Evolutionary conservation across 1,140 invertebrate genomes (phyloP).

Genomic region (Drosophila kanapiae): DNA sequence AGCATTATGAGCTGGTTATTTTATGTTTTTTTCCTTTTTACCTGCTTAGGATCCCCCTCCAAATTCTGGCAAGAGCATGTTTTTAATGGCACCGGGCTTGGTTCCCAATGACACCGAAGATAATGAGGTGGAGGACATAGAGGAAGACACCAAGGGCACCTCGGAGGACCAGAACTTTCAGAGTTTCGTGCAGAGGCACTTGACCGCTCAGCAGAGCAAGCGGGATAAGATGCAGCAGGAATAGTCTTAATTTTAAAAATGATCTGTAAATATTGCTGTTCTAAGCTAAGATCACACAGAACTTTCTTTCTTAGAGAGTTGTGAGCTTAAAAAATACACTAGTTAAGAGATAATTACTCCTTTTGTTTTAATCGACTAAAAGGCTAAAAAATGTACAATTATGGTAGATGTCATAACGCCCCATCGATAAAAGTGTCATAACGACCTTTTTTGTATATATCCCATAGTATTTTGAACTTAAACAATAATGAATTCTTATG

Average conservation of each 20-base stretch:
- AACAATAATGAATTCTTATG: no score
- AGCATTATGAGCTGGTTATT: background rate
- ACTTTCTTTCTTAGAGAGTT: no score
- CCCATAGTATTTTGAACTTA: no score
- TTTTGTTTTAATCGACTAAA: no score
- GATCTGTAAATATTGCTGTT: no score
- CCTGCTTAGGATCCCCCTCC: conserved; percentile 35
- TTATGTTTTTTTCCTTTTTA: background rate
- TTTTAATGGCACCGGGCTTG: conserved; percentile 61
- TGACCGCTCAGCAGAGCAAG: conserved; percentile 53
- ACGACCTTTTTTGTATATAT: no score
- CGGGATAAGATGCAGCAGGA: conserved; percentile 42
- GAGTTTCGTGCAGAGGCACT: conserved; percentile 60
- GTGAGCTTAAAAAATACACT: no score
- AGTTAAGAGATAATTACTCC: no score
- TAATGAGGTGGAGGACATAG: conserved; percentile 39
- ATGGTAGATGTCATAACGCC: no score
- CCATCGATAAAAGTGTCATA: no score
- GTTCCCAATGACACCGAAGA: conserved; percentile 43
- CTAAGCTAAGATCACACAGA: no score
- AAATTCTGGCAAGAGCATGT: conserved; percentile 45
- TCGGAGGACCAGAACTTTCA: conserved; percentile 70
- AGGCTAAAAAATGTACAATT: no score
- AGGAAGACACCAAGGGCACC: conserved; percentile 46
- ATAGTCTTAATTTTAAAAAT: background rate